Evolutionary conservation across 2,888 invertebrate species (phyloP), one percentile per base, ranked within the genome.

Genomic region (Malthinus seriepunctatus): DNA sequence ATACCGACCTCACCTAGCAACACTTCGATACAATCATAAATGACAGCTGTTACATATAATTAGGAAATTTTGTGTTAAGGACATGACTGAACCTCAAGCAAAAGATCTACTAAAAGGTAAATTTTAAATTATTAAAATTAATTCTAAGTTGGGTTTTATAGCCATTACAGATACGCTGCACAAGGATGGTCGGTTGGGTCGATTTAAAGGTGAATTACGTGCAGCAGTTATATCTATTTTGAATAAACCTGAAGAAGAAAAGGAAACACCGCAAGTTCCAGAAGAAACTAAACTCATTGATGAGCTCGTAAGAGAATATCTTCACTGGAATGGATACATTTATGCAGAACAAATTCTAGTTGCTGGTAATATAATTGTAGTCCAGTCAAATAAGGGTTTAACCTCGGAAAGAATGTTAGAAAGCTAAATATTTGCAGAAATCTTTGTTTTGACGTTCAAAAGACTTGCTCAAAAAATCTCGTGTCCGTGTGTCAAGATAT

Each of bases 261-360:
- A 64, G 3, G 62, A 62, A 3, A 71, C 71, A 32, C 68, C 69
- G 4, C 74, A 74, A 2, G 70, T 75, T 57, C 78, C 78, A 1
- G 74, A 76, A 39, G 78, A 79, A 65, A 79, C 78, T 1, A 60
- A 83, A 34, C 74, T 88, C 1, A 78, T 88, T 39, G 89, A 89
- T 67, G 87, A 88, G 70, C 77, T 89, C 0, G 81, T 89, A 4
- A 76, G 85, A 56, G 88, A 89, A 71, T 89, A 88, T 70, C 74
- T 89, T 3, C 82, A 84, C 64, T 89, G 88, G 88, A 87, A 87
- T 66, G 88, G 88, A 0, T 89, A 88, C 66, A 78, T 86, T 23
- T 88, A 88, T 65, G 84, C 87, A 0, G 78, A 78, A 56, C 76
- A 79, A 70, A 70, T 79, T 56, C 63, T 79, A 56, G 66, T 72